Conservation (phyloP, 2,113 vertebrate species). For the Calyptomena viridis region DNA sequence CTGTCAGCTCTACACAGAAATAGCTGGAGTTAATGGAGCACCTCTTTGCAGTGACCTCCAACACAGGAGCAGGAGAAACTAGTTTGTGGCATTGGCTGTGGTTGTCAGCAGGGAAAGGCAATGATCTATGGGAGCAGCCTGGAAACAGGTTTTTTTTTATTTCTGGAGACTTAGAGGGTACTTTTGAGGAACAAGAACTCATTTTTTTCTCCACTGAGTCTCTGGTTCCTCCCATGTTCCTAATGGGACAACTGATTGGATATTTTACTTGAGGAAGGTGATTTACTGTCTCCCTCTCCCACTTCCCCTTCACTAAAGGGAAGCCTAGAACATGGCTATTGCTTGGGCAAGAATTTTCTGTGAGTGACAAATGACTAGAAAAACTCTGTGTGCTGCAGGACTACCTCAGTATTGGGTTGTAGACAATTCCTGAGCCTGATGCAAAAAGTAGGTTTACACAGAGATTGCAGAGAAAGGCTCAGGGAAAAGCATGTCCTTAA, state of each 20-base stretch:
- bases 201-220: accelerated
- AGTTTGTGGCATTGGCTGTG: background rate
- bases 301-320: background rate
- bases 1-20: background rate
- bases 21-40: background rate
- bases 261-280: background rate
- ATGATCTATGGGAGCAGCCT: background rate
- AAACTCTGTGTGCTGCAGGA: background rate
- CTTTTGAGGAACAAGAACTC: background rate
- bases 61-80: background rate
- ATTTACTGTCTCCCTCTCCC: background rate
- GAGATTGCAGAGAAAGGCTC: background rate
- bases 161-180: background rate
- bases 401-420: background rate
- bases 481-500: background rate
- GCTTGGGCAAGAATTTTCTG: background rate
- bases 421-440: background rate
- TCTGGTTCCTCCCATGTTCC: background rate
- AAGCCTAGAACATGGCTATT: background rate
- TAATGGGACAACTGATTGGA: background rate
- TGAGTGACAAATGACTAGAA: background rate
- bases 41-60: background rate
- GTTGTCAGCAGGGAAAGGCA: background rate
- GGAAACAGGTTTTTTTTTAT: background rate
- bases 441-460: background rate